A percentile compares a stretch with the other conserved stretches of the same genome.
phyloP scores from a whole-genome alignment of 1,140 invertebrate species.

The Drosophila baimaii region DNA sequence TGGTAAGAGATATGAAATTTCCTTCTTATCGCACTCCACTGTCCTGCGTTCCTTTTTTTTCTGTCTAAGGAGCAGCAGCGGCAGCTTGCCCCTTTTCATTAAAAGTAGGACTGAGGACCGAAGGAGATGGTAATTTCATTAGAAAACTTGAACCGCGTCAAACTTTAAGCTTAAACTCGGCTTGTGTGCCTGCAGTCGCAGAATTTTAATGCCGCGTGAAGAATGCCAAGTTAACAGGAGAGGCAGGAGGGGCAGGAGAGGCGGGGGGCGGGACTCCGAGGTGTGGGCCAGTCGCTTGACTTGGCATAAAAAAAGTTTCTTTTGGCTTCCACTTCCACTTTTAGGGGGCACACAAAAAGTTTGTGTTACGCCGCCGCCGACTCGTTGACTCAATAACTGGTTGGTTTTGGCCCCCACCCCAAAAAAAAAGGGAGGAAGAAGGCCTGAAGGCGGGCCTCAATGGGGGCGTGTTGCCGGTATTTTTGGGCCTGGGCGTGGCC shows the following conservation, averaged over 20 bases:
- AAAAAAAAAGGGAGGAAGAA: constrained; percentile 4
- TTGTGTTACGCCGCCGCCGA: constrained; percentile 73
- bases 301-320: constrained; percentile 76
- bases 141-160: constrained; percentile 83
- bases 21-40: constrained; percentile 59
- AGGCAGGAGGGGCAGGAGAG: constrained; percentile 6
- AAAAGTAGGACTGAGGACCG: constrained; percentile 53
- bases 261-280: constrained; percentile 12
- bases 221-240: constrained; percentile 45
- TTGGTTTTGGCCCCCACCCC: constrained; percentile 26
- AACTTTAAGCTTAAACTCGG: constrained; percentile 80
- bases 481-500: constrained; percentile 26
- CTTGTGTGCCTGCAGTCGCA: constrained; percentile 53
- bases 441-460: constrained; percentile 1
- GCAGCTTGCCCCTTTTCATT: constrained; percentile 73
- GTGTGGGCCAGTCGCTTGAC: constrained; percentile 48
- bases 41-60: constrained; percentile 16
- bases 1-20: constrained; percentile 73
- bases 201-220: constrained; percentile 80
- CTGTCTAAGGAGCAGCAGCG: constrained; percentile 6
- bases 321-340: constrained; percentile 63
- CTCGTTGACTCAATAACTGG: constrained; percentile 80
- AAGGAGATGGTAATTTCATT: constrained; percentile 83
- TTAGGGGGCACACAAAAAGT: constrained; percentile 64
- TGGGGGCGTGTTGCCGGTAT: constrained; percentile 31